Evolutionary conservation across 2,113 vertebrate genomes (phyloP).

Genomic region (Apeltes quadracus): DNA sequence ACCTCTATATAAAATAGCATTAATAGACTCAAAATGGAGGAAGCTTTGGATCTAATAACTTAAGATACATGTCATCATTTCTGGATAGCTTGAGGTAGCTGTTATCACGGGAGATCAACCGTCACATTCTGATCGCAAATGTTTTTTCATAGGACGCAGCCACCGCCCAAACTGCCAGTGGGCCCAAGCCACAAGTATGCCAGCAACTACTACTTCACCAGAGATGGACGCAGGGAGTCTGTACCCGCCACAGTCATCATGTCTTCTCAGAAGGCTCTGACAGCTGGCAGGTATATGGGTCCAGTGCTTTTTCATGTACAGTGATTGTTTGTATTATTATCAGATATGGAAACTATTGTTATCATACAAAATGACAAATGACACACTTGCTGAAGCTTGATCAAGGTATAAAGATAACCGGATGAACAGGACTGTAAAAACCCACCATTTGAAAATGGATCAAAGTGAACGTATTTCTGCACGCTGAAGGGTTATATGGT

Average conservation of each 20-base stretch:
- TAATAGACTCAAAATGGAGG: background rate
- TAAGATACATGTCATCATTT: background rate
- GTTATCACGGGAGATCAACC: background rate
- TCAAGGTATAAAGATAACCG: background rate
- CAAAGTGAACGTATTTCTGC: background rate
- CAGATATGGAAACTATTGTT: background rate
- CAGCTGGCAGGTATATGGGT: slow-evolving; percentile 78
- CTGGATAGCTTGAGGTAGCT: background rate
- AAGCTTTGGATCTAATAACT: background rate
- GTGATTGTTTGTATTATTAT: background rate
- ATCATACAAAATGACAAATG: background rate
- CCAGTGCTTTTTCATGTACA: background rate
- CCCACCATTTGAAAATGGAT: no score
- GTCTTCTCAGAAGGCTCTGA: slow-evolving; percentile 84
- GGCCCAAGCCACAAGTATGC: slow-evolving; percentile 91
- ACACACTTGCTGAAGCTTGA: background rate
- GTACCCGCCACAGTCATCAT: slow-evolving; percentile 82
- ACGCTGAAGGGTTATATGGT: background rate
- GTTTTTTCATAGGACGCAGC: slow-evolving; percentile 81
- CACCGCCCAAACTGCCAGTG: slow-evolving; percentile 86
- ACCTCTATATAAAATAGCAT: background rate
- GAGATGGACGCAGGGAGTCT: slow-evolving; percentile 90
- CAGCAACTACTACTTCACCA: slow-evolving; percentile 87
- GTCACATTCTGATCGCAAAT: background rate
- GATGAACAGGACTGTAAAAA: background rate